Evolutionary conservation across 2,113 vertebrate species (phyloP).

Genomic region (Antennarius striatus): DNA sequence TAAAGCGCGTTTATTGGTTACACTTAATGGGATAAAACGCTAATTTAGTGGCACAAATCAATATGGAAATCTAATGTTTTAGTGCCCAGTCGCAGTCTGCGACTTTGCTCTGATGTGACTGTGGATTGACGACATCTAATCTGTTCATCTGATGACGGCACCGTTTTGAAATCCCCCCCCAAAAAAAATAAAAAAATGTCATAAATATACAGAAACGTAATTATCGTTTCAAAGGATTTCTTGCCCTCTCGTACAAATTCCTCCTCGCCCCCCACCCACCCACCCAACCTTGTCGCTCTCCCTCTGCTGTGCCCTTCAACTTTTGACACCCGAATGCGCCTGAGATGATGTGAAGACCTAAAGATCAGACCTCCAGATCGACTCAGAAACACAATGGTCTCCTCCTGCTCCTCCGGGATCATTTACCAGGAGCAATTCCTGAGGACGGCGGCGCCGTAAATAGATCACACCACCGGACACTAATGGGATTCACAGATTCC

Average conservation of each 20-base stretch:
- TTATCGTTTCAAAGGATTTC: slow-evolving; percentile 20
- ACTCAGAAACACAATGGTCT: slow-evolving; percentile 1
- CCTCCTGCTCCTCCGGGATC: slow-evolving; percentile 17
- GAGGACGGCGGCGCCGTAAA: slow-evolving; percentile 20
- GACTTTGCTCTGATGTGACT: slow-evolving; percentile 22
- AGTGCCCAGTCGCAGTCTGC: background rate
- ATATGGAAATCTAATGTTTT: slow-evolving; percentile 3
- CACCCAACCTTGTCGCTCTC: background rate
- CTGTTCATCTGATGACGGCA: slow-evolving; percentile 1
- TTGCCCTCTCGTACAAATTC: background rate
- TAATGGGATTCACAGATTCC: slow-evolving; percentile 56
- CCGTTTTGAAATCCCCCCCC: background rate
- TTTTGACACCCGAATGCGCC: slow-evolving; percentile 62
- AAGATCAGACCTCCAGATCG: background rate
- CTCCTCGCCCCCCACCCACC: slow-evolving; percentile 6
- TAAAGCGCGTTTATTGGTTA: background rate
- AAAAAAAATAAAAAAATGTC: background rate
- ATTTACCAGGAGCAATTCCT: slow-evolving; percentile 6
- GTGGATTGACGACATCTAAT: background rate
- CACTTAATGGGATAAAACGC: slow-evolving; percentile 3
- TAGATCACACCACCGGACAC: slow-evolving; percentile 45
- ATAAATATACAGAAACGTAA: background rate
- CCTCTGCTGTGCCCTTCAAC: slow-evolving; percentile 68
- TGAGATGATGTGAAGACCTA: slow-evolving; percentile 19
- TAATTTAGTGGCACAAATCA: slow-evolving; percentile 12